Evolutionary conservation across 2,888 invertebrate genomes (phyloP), one percentile per base, ranked within the genome.

Genomic region (Tetragnatha montana): DNA sequence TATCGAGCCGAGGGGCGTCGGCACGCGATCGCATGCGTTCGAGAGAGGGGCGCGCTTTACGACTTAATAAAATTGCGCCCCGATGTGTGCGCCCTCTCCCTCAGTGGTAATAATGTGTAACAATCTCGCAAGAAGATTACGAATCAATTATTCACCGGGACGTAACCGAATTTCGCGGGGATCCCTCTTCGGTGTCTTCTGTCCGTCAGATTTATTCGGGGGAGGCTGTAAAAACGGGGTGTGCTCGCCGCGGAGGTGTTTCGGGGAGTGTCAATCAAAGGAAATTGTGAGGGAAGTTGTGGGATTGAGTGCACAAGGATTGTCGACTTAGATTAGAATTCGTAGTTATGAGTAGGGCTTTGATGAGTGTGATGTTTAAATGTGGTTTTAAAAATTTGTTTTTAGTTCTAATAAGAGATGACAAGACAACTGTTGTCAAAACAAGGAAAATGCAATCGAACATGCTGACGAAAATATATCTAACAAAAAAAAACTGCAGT

Each of bases 121-220:
- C 82, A 82, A 82, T 82, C 82, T 82, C 60, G 35, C 60, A 60
- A 60, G 73, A 51, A 74, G 82, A 82, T 82, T 82, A 82, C 50
- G 82, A 82, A 82, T 82, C 82, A 74, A 82, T 82, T 82, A 82
- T 82, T 82, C 82, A 82, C 8, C 60, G 12, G 14, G 19, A 8
- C 60, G 60, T 60, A 60, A 60, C 60, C 60, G 60, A 60, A 60
- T 60, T 60, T 60, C 4, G 14, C 4, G 60, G 60, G 17, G 60
- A 60, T 60, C 60, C 60, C 60, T 17, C 12, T 60, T 60, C 10
- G 17, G 60, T 60, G 60, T 60, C 60, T 60, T 60, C 60, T 60
- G 60, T 60, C 60, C 12, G 60, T 17, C 17, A 17, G 12, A 60
- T 6, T 60, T 60, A 12, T 4, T 17, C 17, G 14, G 12, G 12